Evolutionary conservation across 2,888 invertebrate species (phyloP), one percentile per base, ranked within the genome.

Genomic region (Calliopum simillimum): DNA sequence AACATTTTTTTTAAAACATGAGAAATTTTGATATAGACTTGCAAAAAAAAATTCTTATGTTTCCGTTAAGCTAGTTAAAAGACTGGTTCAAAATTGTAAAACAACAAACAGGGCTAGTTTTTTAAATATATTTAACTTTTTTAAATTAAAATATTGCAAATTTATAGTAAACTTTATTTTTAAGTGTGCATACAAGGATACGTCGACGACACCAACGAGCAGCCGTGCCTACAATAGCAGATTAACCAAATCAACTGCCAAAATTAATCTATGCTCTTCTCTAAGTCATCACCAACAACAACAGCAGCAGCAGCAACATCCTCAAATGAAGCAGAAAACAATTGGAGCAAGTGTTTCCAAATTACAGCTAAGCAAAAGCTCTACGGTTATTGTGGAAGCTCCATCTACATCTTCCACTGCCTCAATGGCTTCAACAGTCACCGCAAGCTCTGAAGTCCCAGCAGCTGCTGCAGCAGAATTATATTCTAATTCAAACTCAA

Each of bases 161-260:
- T n/a, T 23, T 23, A 1, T 59, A 51, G 46, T 23, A 23, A 21
- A 23, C 16, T 68, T 47, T 12, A 53, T 59, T 69, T 49, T 69
- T 74, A 19, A 82, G 80, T 85, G 80, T 77, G 80, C 85, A 41
- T 84, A 85, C 72, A 85, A 85, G 71, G 85, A 84, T 77, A 76
- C 80, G 64, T 78, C 83, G 71, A 79, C 85, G 67, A 86, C 86
- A 43, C 86, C 86, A 47, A 86, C 86, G 12, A 86, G 86, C 77
- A 86, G 86, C 76, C 80, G 86, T 69, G 81, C 80, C 71, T 81
- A 77, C 70, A 84, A 80, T 67, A 83, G 78, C 70, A 82, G 85
- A 73, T 77, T 85, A 75, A 84, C 81, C 75, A 86, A 85, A 79
- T 85, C 86, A 78, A 83, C 83, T 80, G 85, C 85, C 78, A 87